These are phyloP conservation scores for Venustaconcha ellipsiformis DNA, from an alignment of 1,140 invertebrate genomes.

Conservation along the genomic window DNA sequence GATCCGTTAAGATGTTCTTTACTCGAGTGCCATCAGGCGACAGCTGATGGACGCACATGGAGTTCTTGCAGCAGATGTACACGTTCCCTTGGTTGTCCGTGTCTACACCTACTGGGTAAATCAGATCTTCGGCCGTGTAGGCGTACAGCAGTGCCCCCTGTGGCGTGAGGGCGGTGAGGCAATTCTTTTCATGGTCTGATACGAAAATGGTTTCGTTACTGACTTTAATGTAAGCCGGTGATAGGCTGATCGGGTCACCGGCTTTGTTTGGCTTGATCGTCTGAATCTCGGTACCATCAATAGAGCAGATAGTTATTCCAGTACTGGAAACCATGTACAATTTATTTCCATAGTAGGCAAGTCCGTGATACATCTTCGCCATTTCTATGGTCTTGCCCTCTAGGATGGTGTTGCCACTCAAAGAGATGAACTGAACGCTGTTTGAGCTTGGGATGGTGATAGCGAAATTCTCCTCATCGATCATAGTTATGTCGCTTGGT, in stretches of 20 bases:
- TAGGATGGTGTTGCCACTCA: conserved; percentile 8
- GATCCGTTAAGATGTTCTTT: conserved; percentile 5
- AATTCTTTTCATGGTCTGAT: conserved; percentile 14
- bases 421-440: conserved; percentile 17
- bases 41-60: conserved; percentile 13
- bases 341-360: conserved; percentile 3
- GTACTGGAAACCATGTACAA: conserved; percentile 11
- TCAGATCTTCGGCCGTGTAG: conserved; percentile 9
- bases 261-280: conserved; percentile 15
- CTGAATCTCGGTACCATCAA: conserved; percentile 8
- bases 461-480: conserved; percentile 10
- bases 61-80: conserved; percentile 15
- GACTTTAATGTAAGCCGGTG: conserved; percentile 12
- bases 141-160: conserved; percentile 13
- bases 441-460: conserved; percentile 9
- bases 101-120: conserved; percentile 9
- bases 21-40: conserved; percentile 8
- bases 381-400: conserved; percentile 19
- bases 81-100: conserved; percentile 6
- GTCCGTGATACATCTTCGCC: conserved; percentile 7
- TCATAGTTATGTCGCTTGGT: conserved; percentile 20
- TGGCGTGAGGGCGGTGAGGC: conserved; percentile 6
- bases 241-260: conserved; percentile 3
- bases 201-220: conserved; percentile 4
- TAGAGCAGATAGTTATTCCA: conserved; percentile 18